Evolutionary conservation across 2,113 vertebrate genomes (phyloP), one percentile per base, ranked within the genome.

Genomic region (Catharus fuscescens): DNA sequence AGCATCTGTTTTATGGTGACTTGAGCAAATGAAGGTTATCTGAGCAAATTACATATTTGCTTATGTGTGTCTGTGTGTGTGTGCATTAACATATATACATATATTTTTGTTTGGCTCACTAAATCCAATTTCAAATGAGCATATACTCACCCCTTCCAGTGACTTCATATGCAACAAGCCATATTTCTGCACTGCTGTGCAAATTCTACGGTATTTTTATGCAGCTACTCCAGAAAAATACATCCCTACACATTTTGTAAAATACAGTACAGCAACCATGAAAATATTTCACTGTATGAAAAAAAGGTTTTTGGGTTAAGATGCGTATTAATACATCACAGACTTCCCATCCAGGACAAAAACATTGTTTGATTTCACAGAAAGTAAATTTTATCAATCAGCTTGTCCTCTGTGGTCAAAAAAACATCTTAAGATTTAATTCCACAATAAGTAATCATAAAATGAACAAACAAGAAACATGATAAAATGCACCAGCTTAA

Each of bases 341-440:
- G 31, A 7, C n/a, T 87, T 76, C 53, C 38, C 23, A 21, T 83
- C 57, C 34, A 36, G 28, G 80, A 86, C 47, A 65, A 80, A 82
- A 94, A 1, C 2, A 34, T 26, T 59, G n/a, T 67, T 79, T 90
- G 42, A 86, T 87, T 96, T 96, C 83, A 93, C 47, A 93, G 80
- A 88, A 95, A 60, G 67, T 79, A 83, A 94, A 92, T 95, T 93
- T 67, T 59, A 91, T 86, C 74, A 69, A 69, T 95, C 78, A 92
- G 3, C 26, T 92, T 90, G 72, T 47, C 50, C 61, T 92, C 62
- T 80, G 40, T 52, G 82, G 83, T 74, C 65, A 90, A 57, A 92
- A 64, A 52, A 40, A 13, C 15, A 62, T 64, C 6, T 77, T 62
- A 47, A 88, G 40, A 20, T 90, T 94, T 85, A 82, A 69, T 85